Evolutionary conservation across 2,888 invertebrate species (phyloP), one percentile per base, ranked within the genome.

Genomic region (Villa cingulata): DNA sequence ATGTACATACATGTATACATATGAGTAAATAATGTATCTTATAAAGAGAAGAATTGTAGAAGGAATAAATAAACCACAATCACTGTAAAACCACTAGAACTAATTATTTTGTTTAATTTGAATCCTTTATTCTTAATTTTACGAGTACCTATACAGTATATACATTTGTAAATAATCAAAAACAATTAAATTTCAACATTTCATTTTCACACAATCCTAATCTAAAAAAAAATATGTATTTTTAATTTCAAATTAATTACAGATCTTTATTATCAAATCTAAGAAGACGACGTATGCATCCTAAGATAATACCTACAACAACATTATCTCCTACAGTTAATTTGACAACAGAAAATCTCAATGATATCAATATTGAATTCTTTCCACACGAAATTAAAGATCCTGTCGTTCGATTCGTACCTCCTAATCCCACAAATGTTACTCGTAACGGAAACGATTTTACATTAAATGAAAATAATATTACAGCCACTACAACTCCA

Each of bases 261-360:
- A 32, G 29, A 3, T 9, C 3, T 32, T 1, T 14, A 9, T 32
- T 17, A 29, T 37, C 27, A 18, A 7, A 20, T 9, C 17, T 29
- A 15, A 32, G 46, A 46, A 41, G 46, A 42, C 46, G 46, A 18
- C 20, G 46, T 19, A 46, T 41, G 37, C 46, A 12, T 12, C 12
- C 29, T 12, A 12, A 3, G 12, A 4, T 32, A 32, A 32, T 32
- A 32, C 12, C 29, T 14, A 17, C 17, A 23, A 29, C 18, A 9
- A 41, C 27, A 3, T 12, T 12, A 32, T 2, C 3, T 1, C 36
- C 37, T 20, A 18, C 34, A 41, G 29, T 27, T 37, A 12, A 29
- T 27, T 15, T 41, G 41, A 17, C 29, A 7, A 12, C 32, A 34
- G 18, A 17, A 17, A 17, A 14, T n/a, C n/a, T 12, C 3, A 37